Evolutionary conservation across 2,797 vertebrate species (phyloP).

Genomic region (Sarcoramphus papa): DNA sequence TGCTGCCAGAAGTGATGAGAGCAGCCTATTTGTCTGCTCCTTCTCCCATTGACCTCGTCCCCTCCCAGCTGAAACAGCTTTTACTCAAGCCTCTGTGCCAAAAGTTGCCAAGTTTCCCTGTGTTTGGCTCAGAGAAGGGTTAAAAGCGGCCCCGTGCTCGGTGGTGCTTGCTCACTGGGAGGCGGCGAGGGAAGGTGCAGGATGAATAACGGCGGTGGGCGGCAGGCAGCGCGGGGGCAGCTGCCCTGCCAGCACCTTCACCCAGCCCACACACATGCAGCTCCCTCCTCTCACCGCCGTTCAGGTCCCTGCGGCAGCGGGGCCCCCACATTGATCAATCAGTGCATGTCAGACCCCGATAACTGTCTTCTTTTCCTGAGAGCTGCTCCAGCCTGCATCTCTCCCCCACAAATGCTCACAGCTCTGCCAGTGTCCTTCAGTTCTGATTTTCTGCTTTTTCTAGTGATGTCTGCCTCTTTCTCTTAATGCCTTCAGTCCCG

Average conservation of each 20-base stretch:
- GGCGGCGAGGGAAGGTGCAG: not conserved
- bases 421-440: not conserved
- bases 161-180: not conserved
- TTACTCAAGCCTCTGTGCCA: not conserved
- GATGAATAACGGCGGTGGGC: not conserved
- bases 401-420: not conserved
- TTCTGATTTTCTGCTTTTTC: not conserved
- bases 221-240: not conserved
- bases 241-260: not conserved
- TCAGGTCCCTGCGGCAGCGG: not conserved
- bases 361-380: not conserved
- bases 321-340: not conserved
- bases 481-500: no score
- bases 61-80: not conserved
- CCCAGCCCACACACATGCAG: not conserved
- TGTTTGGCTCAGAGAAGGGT: not conserved
- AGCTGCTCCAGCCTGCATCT: not conserved
- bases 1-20: not conserved
- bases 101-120: not conserved
- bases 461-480: not conserved
- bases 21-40: not conserved
- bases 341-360: rapidly evolving
- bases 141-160: not conserved
- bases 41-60: not conserved
- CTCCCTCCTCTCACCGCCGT: not conserved